Evolutionary conservation across 2,888 invertebrate species (phyloP), one percentile per base, ranked within the genome.

Genomic region (Philonicus albiceps): DNA sequence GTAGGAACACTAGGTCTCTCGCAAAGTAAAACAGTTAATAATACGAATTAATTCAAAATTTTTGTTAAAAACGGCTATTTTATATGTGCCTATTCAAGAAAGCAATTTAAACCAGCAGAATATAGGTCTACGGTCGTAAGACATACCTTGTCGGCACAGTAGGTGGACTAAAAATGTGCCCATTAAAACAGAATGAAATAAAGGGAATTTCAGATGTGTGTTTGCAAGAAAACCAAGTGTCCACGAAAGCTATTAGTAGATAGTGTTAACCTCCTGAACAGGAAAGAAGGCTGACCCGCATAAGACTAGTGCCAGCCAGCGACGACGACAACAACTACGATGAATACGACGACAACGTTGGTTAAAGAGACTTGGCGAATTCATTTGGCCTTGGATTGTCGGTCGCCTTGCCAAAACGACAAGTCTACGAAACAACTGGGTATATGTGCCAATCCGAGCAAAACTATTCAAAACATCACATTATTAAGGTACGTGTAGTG

Each of bases 301-400:
- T 64, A 64, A 64, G 64, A 64, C 27, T 19, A 64, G 64, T 64
- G 64, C 64, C 64, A 64, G 27, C 64, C 3, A 64, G 27, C 64
- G 55, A 22, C 5, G 49, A 53, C 16, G 27, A 55, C 11, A 22
- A 19, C 55, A 22, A 19, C n/a, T 19, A 55, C 55, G 55, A 22
- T 7, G 27, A 64, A 7, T 8, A 64, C 64, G 22, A 64, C 27
- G 22, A 22, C 64, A 27, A 64, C 64, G 64, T 22, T 64, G 64
- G 64, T 27, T 64, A 64, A 22, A 64, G n/a, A 49, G 49, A 64
- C 64, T 64, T 64, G 27, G 64, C 64, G 64, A 81, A 81, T 81
- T 81, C n/a, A 81, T 55, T 81, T 81, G 81, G 81, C 81, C 81
- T 81, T 81, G 81, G 64, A 81, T 55, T 55, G 55, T 64, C 31